Base-by-base conservation (phyloP, 1,140 invertebrate genomes). In the Phocides pigmalion region DNA sequence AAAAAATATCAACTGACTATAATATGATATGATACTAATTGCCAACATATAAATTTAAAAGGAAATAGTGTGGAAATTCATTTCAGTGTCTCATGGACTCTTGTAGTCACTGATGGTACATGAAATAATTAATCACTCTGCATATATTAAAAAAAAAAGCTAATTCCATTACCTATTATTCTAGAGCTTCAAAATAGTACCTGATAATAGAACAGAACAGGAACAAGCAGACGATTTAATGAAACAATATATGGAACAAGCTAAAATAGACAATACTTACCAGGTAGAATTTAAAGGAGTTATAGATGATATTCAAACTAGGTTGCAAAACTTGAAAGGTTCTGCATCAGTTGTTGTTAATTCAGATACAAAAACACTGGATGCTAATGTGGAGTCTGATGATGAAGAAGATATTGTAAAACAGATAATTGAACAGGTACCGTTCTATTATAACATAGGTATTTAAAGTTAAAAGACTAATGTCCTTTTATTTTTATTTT, bases 151-250 rank as follows among this genome's bases (percentile, higher is more conserved):
- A 22, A 22, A 3, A 22, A 22, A 2, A 22, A 22, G 2, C 9
- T 28, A n/a, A n/a, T 28, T 25, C 4, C 32, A 1, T 50, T 50
- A 9, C 3, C 37, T n/a, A 5, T 46, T 66, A 20, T 81, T 86
- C 37, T 54, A 90, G 86, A 66, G 77, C 15, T 62, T 79, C 42
- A 44, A 81, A 51, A 66, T 76, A 53, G 63, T 77, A 28, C 84
- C 76, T 12, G 93, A 93, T 68, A 80, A 79, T 62, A 90, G 93
- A 76, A 93, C 90, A 58, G 94, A 94, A 70, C 91, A 94, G 68
- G 93, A 95, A 68, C 94, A 94, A 87, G 91, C 90, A 15, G 91
- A 94, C 74, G 93, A 94, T 71, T 75, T 95, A 12, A 62, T 95
- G 11, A 93, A 93, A 46, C 92, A 94, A 65, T 94, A 94, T 68